These are phyloP conservation scores for Actias luna DNA, from an alignment of 2,888 invertebrate genomes.

Conservation along the genomic window DNA sequence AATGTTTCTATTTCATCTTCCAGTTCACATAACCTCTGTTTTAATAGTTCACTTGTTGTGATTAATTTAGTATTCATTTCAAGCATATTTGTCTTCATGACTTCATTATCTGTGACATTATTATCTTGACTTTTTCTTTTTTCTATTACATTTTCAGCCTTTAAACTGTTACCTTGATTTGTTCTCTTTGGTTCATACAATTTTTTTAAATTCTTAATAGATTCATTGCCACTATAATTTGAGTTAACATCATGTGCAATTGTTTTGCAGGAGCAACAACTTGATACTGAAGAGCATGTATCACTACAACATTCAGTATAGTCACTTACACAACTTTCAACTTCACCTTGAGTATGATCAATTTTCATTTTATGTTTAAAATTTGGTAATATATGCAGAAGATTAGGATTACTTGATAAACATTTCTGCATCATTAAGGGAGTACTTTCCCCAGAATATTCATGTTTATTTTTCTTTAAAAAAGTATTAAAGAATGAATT, in stretches of 20 bases:
- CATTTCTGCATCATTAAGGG: slow-evolving; percentile 69
- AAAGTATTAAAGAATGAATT: slow-evolving; percentile 84
- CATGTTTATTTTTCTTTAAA: slow-evolving; percentile 59
- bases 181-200: slow-evolving; percentile 29
- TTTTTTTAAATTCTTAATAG: not conserved
- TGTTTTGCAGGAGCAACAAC: slow-evolving; percentile 69
- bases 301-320: slow-evolving; percentile 62
- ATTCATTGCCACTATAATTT: not conserved
- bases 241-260: slow-evolving; percentile 40
- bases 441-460: slow-evolving; percentile 70
- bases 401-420: slow-evolving; percentile 56
- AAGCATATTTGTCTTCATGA: slow-evolving; percentile 61
- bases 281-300: slow-evolving; percentile 56
- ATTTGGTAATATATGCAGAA: slow-evolving; percentile 60
- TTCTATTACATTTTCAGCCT: slow-evolving; percentile 41
- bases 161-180: slow-evolving; percentile 34
- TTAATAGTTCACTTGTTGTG: slow-evolving; percentile 82
- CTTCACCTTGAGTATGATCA: slow-evolving; percentile 50
- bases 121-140: slow-evolving; percentile 51
- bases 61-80: slow-evolving; percentile 74
- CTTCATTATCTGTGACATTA: slow-evolving; percentile 52
- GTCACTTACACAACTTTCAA: slow-evolving; percentile 55
- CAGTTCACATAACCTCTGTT: slow-evolving; percentile 83
- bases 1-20: slow-evolving; percentile 83
- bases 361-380: slow-evolving; percentile 39